phyloP scores from a whole-genome alignment of 2,888 invertebrate genomes.

The Thymelicus acteon region DNA sequence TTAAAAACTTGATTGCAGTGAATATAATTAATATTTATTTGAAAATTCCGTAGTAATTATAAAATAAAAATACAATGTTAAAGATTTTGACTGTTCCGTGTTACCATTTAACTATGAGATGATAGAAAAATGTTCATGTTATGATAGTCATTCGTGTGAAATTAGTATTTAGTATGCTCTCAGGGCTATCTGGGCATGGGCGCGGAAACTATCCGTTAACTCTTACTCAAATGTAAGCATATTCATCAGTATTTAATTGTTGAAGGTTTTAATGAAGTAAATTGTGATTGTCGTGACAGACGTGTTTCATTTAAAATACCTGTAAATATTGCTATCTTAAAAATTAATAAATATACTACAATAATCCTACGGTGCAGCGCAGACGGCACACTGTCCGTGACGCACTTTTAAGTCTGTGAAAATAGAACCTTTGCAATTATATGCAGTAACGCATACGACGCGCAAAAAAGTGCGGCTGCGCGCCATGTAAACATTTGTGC shows the following conservation, averaged over 20 bases:
- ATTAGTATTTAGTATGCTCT: slow-evolving; percentile 37
- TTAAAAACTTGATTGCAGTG: not conserved
- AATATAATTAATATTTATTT: not conserved
- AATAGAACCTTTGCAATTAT: no score
- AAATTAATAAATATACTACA: no score
- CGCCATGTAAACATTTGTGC: no score
- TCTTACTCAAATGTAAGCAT: slow-evolving; percentile 51
- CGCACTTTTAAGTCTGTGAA: no score
- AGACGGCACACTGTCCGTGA: no score
- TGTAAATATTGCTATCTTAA: slow-evolving; percentile 5
- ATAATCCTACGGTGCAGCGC: no score
- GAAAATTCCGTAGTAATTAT: not conserved
- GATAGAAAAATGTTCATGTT: slow-evolving; percentile 10
- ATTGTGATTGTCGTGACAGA: slow-evolving; percentile 64
- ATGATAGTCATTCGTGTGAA: slow-evolving; percentile 25
- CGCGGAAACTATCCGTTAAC: slow-evolving; percentile 59
- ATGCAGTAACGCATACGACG: no score
- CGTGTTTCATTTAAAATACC: slow-evolving; percentile 37
- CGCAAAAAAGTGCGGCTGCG: no score
- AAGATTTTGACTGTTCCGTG: slow-evolving; percentile 2
- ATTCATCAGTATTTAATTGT: slow-evolving; percentile 77
- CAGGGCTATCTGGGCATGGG: slow-evolving; percentile 65
- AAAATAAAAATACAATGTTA: not conserved
- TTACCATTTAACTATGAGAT: slow-evolving; percentile 16
- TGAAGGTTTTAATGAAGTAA: slow-evolving; percentile 69